Evolutionary conservation across 2,797 vertebrate species (phyloP).

Genomic region (Molothrus aeneus): DNA sequence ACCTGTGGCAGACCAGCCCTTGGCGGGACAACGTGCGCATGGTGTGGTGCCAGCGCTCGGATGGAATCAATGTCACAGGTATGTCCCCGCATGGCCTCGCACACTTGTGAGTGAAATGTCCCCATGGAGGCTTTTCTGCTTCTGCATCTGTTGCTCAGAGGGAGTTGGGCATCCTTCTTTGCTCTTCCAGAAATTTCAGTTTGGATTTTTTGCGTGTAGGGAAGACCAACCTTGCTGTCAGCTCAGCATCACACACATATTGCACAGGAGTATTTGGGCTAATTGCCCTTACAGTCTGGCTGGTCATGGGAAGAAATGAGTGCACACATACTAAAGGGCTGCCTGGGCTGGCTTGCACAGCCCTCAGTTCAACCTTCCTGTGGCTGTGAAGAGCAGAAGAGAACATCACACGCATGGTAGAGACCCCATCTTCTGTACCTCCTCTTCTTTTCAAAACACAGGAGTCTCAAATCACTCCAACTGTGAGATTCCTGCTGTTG

Average conservation of each 20-base stretch:
- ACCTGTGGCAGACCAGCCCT: constrained; percentile 88
- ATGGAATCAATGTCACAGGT: constrained; percentile 97
- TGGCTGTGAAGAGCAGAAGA: background rate
- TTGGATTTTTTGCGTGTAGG: background rate
- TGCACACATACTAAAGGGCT: background rate
- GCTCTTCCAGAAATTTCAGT: background rate
- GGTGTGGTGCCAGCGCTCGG: constrained; percentile 97
- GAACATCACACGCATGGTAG: rapidly evolving
- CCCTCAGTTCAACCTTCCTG: background rate
- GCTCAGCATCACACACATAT: background rate
- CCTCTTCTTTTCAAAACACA: background rate
- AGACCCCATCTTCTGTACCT: background rate
- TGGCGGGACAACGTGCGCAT: constrained; percentile 90
- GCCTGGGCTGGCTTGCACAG: background rate
- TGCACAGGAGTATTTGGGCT: background rate
- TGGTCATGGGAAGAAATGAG: background rate
- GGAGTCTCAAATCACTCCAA: background rate
- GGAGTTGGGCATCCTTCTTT: background rate
- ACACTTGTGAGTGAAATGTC: background rate
- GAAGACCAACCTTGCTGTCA: background rate
- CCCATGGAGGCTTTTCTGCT: background rate
- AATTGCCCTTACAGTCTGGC: background rate
- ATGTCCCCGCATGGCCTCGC: background rate
- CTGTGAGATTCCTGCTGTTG: constrained; percentile 40
- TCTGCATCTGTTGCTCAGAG: background rate